Evolutionary conservation across 2,888 invertebrate genomes (phyloP), one percentile per base, ranked within the genome.

Genomic region (Xanthia togata): DNA sequence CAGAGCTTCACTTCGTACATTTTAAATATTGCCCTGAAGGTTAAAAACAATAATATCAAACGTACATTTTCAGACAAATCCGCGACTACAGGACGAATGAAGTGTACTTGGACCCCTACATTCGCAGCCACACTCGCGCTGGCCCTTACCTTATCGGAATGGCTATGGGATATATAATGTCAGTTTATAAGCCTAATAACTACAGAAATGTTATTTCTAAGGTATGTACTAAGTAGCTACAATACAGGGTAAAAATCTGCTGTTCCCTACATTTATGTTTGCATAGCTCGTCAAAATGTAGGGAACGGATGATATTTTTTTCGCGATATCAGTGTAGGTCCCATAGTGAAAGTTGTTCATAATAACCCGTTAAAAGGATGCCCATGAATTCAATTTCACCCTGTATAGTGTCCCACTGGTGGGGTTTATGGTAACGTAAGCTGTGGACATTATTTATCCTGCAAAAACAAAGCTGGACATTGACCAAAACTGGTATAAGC

Each of bases 81-180:
- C 0, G 62, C 0, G 83, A 83, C 23, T 57, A 86, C 2, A 71
- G 86, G 12, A 79, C 59, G 20, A 84, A 84, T 41, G 73, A 70
- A 0, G 86, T 84, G 1, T 84, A 20, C 11, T 38, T 79, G 17
- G 67, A 84, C 9, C 74, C 79, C 0, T 84, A 84, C 14, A 76
- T 76, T 0, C 44, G 62, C 1, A 64, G 73, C 20, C 67, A 86
- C 6, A 79, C 75, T 6, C 73, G 86, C 0, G 79, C 76, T 0
- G 79, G 80, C 0, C 83, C 84, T 0, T 86, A 74, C 23, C 53
- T 84, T 0, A 14, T 86, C 12, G 84, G 84, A 8, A 86, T 84
- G 86, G 70, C 74, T 1, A 76, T 86, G 84, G 84, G 84, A 8
- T 79, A 73, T 20, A 75, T 86, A 0, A 12, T 77, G 14, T 47